These are phyloP conservation scores for Dorcus hopei DNA, from an alignment of 2,888 invertebrate genomes.

Conservation along the genomic window DNA sequence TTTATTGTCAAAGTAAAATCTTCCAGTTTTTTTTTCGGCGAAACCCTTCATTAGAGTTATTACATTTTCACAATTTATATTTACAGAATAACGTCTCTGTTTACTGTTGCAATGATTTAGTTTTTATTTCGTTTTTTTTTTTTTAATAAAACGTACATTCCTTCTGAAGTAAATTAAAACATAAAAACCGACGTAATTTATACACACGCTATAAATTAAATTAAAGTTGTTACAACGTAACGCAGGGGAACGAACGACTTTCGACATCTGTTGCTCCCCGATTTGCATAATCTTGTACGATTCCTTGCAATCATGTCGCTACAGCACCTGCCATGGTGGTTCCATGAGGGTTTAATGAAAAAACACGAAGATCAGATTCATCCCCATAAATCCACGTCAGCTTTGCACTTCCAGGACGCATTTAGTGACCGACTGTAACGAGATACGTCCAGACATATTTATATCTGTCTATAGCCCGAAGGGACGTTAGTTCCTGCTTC, in stretches of 20 bases:
- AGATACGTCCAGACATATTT: conserved; percentile 17
- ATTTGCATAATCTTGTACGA: conserved; percentile 27
- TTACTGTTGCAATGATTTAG: no score
- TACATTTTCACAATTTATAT: no score
- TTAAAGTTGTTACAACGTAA: conserved; percentile 19
- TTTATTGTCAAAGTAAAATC: no score
- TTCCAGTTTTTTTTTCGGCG: no score
- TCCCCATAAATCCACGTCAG: no score
- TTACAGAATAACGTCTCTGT: no score
- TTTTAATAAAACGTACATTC: no score
- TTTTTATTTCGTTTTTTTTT: no score
- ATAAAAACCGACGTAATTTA: no score
- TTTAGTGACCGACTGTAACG: conserved; percentile 1
- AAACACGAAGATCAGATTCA: conserved; percentile 12
- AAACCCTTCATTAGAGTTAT: no score
- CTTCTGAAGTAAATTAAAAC: no score
- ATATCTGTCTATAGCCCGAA: conserved; percentile 7
- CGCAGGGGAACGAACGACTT: neutral
- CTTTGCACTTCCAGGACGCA: no score
- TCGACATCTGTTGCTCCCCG: conserved; percentile 26
- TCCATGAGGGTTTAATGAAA: conserved; percentile 14
- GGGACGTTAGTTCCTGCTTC: conserved; percentile 9
- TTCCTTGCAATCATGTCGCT: conserved; percentile 20
- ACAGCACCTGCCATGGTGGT: conserved; percentile 19
- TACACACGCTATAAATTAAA: neutral